These are phyloP conservation scores for Drosophila baimaii DNA, from an alignment of 1,140 invertebrate species.

Conservation along the genomic window DNA sequence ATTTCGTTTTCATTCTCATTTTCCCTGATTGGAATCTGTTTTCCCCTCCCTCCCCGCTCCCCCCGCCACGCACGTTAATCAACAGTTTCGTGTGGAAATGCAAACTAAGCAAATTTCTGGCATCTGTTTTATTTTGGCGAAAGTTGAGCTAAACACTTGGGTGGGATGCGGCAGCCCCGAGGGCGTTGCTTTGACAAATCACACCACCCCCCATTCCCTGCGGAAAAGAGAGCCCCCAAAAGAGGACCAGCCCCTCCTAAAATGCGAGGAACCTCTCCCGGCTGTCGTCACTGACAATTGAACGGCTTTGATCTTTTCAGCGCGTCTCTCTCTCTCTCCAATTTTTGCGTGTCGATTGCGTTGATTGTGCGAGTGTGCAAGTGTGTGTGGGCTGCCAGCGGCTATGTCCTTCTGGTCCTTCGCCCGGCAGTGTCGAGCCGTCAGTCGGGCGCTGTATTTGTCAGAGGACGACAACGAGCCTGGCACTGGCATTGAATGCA, in stretches of 20 bases:
- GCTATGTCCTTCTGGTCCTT: conserved; percentile 39
- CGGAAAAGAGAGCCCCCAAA: conserved; percentile 2
- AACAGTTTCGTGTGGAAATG: conserved; percentile 32
- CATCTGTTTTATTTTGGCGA: conserved; percentile 50
- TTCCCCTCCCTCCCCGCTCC: background rate
- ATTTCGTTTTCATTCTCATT: conserved; percentile 25
- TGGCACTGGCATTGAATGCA: conserved; percentile 71
- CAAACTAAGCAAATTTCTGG: conserved; percentile 63
- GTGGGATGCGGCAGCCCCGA: conserved; percentile 18
- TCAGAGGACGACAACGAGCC: conserved; percentile 56
- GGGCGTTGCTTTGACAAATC: conserved; percentile 76
- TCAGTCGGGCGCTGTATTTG: conserved; percentile 69
- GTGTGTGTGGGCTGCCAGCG: conserved; percentile 31
- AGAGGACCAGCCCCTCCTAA: conserved; percentile 1
- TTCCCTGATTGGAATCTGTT: conserved; percentile 22
- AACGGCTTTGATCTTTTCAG: conserved; percentile 80
- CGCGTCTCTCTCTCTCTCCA: conserved; percentile 45
- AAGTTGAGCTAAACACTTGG: conserved; percentile 48
- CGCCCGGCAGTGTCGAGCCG: conserved; percentile 27
- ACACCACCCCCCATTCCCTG: conserved; percentile 33
- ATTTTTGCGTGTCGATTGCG: conserved; percentile 77
- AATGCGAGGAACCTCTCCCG: conserved; percentile 36
- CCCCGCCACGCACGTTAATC: conserved; percentile 37
- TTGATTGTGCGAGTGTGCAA: conserved; percentile 39
- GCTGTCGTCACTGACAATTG: conserved; percentile 72